Percentiles rank a stretch among this genome's conserved stretches.
Evolutionary conservation across 1,140 invertebrate species (phyloP).

Genomic region (Caenorhabditis brenneri): DNA sequence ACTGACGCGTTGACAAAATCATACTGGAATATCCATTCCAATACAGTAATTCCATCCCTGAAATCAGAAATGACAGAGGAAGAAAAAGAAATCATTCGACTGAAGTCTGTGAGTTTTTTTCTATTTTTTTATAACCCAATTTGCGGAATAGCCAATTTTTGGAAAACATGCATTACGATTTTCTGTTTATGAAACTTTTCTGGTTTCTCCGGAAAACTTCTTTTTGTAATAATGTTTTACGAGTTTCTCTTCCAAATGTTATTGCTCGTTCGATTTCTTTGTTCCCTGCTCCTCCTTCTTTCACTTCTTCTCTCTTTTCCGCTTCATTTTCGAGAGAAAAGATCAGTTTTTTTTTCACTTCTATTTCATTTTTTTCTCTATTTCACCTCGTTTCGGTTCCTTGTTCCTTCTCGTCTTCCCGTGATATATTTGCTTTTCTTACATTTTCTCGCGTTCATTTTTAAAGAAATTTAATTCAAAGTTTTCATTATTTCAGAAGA

Average conservation of each 20-base stretch:
- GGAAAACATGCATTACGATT: not conserved
- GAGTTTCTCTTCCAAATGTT: too few relatives aligned
- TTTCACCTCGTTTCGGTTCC: not conserved
- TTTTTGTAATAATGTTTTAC: too few relatives aligned
- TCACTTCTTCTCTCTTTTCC: not conserved
- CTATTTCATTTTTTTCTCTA: not conserved
- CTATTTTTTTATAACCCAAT: not conserved
- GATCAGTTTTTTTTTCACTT: constrained; percentile 11
- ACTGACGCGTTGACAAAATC: too few relatives aligned
- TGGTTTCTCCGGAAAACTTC: too few relatives aligned
- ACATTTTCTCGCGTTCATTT: too few relatives aligned
- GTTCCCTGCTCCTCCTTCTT: not conserved
- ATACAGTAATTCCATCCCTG: too few relatives aligned
- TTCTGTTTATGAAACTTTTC: too few relatives aligned
- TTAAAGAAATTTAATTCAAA: not conserved
- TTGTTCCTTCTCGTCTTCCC: too few relatives aligned
- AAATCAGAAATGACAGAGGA: too few relatives aligned
- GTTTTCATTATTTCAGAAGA: not conserved
- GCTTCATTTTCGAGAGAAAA: not conserved
- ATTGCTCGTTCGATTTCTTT: not conserved
- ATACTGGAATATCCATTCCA: too few relatives aligned
- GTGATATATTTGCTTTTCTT: not conserved
- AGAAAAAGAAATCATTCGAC: not conserved
- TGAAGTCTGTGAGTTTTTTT: not conserved
- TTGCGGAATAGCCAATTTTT: too few relatives aligned